phyloP scores from a whole-genome alignment of 2,888 invertebrate species.

The Amphipoea lucens region DNA sequence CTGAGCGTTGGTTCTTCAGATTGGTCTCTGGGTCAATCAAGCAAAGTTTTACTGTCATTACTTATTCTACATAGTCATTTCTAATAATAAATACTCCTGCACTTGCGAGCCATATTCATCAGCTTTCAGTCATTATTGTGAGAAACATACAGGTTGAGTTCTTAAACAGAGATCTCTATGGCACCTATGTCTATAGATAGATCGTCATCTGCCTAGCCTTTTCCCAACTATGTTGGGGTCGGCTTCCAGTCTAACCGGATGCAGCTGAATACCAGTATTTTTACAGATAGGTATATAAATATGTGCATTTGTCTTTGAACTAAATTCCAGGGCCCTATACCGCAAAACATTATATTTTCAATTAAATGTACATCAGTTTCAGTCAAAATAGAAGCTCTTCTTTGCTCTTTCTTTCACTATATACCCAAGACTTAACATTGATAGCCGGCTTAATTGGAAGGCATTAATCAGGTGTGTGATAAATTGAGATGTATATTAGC shows the following conservation, averaged over 20 bases:
- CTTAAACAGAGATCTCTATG: not conserved
- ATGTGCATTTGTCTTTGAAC: not conserved
- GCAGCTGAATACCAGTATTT: no score
- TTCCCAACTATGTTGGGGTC: no score
- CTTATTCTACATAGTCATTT: not conserved
- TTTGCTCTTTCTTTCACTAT: not conserved
- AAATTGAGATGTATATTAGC: not conserved
- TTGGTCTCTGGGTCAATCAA: not conserved
- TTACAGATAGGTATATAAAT: not conserved
- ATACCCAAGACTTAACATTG: not conserved
- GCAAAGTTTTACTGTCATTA: not conserved
- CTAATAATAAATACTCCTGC: no score
- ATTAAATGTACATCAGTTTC: not conserved
- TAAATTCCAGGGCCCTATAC: not conserved
- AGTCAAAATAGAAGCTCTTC: not conserved
- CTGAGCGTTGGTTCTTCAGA: not conserved
- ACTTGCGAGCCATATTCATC: not conserved
- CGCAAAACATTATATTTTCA: not conserved
- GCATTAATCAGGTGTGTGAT: not conserved
- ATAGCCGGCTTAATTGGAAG: not conserved
- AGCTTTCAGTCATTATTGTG: not conserved
- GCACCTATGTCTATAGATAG: not conserved
- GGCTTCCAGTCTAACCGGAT: no score
- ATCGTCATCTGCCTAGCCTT: no score
- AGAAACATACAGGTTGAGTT: not conserved